A percentile compares a stretch with the other conserved stretches of the same genome.
These are phyloP conservation scores for Aurelia aurita DNA, from an alignment of 30 jellyfish, hydroid and myxozoan species.

Conservation along the genomic window DNA sequence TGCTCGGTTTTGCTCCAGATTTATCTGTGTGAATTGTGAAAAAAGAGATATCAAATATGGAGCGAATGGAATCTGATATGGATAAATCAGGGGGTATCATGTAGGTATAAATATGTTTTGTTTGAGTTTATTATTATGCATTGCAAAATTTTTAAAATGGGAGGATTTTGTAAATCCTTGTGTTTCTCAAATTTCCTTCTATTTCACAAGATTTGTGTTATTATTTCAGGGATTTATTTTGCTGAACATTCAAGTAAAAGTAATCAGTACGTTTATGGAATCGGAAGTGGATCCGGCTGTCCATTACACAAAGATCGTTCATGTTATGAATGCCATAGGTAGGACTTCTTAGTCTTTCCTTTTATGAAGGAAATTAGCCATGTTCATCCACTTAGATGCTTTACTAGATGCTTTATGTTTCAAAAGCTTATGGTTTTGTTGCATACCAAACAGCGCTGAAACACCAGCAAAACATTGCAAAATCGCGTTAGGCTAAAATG, in stretches of 20 bases:
- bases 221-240: conserved; percentile 81
- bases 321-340: conserved; percentile 94
- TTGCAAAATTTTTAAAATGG: too few species aligned
- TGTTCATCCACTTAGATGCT: too few species aligned
- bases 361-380: too few species aligned
- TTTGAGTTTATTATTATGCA: too few species aligned
- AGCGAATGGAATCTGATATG: conserved; percentile 83
- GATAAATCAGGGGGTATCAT: conserved; percentile 97
- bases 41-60: conserved; percentile 16
- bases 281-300: conserved; percentile 97
- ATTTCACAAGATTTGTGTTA: neutral
- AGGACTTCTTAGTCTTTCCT: neutral
- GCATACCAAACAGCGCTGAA: too few species aligned
- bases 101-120: conserved; percentile 87
- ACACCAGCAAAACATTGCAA: too few species aligned
- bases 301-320: conserved; percentile 93
- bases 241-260: conserved; percentile 97
- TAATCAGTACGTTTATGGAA: conserved; percentile 94
- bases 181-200: neutral
- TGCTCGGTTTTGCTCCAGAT: too few species aligned
- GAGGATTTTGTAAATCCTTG: too few species aligned
- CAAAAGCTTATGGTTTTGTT: too few species aligned
- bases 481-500: too few species aligned
- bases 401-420: too few species aligned
- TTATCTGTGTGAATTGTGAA: too few species aligned